Conservation (phyloP, 2,888 invertebrate genomes). For the Ectemnius lituratus region DNA sequence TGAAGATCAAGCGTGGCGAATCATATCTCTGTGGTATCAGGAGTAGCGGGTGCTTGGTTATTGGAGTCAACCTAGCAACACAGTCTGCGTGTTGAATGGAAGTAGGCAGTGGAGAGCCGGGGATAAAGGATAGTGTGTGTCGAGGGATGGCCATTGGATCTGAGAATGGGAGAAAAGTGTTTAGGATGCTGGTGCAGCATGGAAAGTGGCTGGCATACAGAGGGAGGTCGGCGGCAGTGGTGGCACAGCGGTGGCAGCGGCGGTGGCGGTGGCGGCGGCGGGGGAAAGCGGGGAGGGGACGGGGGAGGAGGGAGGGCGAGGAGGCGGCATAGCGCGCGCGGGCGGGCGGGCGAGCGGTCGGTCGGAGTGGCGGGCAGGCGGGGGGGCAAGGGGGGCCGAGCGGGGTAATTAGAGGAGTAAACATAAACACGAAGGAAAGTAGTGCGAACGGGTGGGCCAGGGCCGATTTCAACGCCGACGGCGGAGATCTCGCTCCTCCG, state of each 20-base stretch:
- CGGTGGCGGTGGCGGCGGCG: background rate
- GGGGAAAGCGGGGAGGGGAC: background rate
- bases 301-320: too few species aligned
- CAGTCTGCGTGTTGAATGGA: background rate
- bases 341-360: too few species aligned
- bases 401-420: constrained; percentile 72
- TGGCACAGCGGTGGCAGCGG: background rate
- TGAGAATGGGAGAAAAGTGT: constrained; percentile 36
- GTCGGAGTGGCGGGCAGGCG: background rate
- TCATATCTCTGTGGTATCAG: constrained; percentile 5
- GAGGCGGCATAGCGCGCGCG: too few species aligned
- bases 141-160: constrained; percentile 10
- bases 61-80: constrained; percentile 18
- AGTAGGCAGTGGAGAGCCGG: background rate
- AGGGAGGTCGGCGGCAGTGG: constrained; percentile 29
- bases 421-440: constrained; percentile 72
- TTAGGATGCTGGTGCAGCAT: constrained; percentile 25
- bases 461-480: background rate
- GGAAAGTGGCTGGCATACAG: constrained; percentile 35
- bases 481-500: background rate
- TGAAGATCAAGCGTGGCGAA: background rate
- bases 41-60: constrained; percentile 24
- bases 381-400: constrained; percentile 36
- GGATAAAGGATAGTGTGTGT: background rate
- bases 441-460: constrained; percentile 13